Conservation (phyloP, 2,797 vertebrate species). For the Sphenodon punctatus region DNA sequence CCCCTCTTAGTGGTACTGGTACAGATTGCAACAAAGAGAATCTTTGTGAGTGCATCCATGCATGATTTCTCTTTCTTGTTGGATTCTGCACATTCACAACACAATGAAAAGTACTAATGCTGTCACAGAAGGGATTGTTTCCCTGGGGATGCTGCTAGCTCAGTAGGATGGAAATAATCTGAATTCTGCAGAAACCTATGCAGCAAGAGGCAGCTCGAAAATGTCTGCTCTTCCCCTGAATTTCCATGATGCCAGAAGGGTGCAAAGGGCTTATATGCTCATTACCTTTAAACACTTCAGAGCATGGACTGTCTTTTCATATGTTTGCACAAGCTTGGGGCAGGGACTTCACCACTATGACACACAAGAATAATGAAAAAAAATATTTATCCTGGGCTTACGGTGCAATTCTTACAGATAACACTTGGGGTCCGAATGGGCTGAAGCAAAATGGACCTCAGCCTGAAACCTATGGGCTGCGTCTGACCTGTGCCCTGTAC, state of each 20-base stretch:
- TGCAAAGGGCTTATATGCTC: background rate
- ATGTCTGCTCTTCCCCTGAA: background rate
- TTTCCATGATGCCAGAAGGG: background rate
- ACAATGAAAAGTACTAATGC: background rate
- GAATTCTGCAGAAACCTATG: too few species aligned
- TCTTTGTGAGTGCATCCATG: background rate
- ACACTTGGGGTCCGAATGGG: too few species aligned
- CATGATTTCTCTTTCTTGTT: fast-evolving
- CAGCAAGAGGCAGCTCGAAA: too few species aligned
- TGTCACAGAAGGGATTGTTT: background rate
- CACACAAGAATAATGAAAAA: background rate
- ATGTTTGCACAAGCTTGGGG: background rate
- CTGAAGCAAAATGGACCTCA: too few species aligned
- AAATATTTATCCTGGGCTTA: background rate
- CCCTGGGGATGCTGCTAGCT: too few species aligned
- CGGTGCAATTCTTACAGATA: too few species aligned
- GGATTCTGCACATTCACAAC: fast-evolving
- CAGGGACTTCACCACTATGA: background rate
- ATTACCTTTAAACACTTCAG: too few species aligned
- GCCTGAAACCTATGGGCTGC: too few species aligned
- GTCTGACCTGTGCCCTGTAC: too few species aligned
- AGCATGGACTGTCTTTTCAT: background rate
- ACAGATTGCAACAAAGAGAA: background rate
- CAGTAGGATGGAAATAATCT: too few species aligned
- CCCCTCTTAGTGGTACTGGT: fast-evolving